Evolutionary conservation across 2,797 vertebrate genomes (phyloP), one percentile per base, ranked within the genome.

Genomic region (Coranthus polyacanthus): DNA sequence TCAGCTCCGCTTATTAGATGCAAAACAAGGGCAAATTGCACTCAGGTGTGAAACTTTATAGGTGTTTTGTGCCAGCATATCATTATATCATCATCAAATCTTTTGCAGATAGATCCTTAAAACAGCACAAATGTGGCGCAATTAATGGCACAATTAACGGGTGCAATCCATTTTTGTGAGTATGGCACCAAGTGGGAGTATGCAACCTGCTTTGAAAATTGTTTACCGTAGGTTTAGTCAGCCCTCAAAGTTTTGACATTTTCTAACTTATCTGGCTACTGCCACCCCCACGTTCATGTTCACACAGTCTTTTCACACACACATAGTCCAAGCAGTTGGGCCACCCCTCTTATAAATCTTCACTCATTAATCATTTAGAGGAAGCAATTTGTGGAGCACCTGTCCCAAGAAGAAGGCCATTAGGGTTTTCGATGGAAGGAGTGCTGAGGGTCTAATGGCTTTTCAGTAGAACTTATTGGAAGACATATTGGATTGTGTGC

Each of bases 291-390:
- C 20, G 26, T 21, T 41, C 17, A 55, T 52, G 29, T 18, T 46
- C 45, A 64, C 26, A 16, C 44, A 37, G 29, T 54, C 66, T 42
- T 18, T 13, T 21, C 42, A 44, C 42, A 44, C 42, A 18, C 26
- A 46, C 21, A 44, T 38, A 49, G 54, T 65, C 59, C 61, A 41
- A 26, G 57, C 34, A 60, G 63, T 70, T 73, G 45, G 63, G 76
- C 58, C 39, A 16, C 66, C 47, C 53, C 57, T 74, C 69, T 81
- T 83, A 88, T 83, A 87, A 86, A 89, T 89, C 79, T 87, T 78
- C 34, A 54, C 87, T 91, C 89, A 84, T 94, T 93, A 93, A 94
- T 94, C 90, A 93, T 93, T 93, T 91, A 92, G 80, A 88, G 78
- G 80, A 91, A 92, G 89, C 91, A 92, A 93, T 94, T 93, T 92